A percentile compares a stretch with the other conserved stretches of the same genome.
These are phyloP conservation scores for Hydrozoanthus tunicans DNA, from an alignment of 64 coral and sea anemone genomes.

Conservation along the genomic window DNA sequence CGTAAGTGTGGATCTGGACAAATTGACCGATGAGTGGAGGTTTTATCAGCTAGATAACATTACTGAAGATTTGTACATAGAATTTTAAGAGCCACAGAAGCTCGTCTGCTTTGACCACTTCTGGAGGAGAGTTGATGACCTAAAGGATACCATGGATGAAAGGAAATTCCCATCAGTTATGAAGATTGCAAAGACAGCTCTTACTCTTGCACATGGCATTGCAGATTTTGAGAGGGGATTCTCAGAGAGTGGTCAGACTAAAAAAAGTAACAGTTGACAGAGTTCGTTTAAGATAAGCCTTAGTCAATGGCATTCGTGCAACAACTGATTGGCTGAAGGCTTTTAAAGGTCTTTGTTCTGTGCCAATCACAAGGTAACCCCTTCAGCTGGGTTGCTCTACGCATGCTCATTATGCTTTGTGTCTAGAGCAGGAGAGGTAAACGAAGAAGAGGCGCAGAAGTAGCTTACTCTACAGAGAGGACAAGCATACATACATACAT, in stretches of 20 bases:
- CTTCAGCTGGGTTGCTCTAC: slow-evolving; percentile 14
- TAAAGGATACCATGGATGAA: slow-evolving; percentile 9
- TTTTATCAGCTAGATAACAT: slow-evolving; percentile 33
- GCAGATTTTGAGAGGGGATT: slow-evolving; percentile 24
- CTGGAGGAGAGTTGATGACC: slow-evolving; percentile 17
- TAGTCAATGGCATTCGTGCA: slow-evolving; percentile 35
- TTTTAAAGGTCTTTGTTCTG: slow-evolving; percentile 40
- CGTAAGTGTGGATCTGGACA: slow-evolving; percentile 11
- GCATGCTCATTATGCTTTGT: slow-evolving; percentile 15
- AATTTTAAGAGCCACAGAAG: slow-evolving; percentile 7
- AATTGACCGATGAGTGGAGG: slow-evolving; percentile 17
- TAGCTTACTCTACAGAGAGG: slow-evolving; percentile 18
- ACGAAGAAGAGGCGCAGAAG: neutral
- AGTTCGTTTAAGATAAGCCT: slow-evolving; percentile 1
- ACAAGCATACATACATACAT: neutral
- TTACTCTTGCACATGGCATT: slow-evolving; percentile 4
- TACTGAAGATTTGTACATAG: slow-evolving; percentile 16
- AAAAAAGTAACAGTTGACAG: slow-evolving; percentile 15
- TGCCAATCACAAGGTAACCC: slow-evolving; percentile 32
- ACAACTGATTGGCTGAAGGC: slow-evolving; percentile 8
- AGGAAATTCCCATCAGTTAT: slow-evolving; percentile 14
- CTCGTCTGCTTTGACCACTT: neutral
- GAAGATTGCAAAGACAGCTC: neutral
- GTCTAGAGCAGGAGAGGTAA: slow-evolving; percentile 8
- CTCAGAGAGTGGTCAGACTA: neutral